These are phyloP conservation scores for Acestrorhynchus altus DNA, from an alignment of 2,797 vertebrate species.

Conservation along the genomic window DNA sequence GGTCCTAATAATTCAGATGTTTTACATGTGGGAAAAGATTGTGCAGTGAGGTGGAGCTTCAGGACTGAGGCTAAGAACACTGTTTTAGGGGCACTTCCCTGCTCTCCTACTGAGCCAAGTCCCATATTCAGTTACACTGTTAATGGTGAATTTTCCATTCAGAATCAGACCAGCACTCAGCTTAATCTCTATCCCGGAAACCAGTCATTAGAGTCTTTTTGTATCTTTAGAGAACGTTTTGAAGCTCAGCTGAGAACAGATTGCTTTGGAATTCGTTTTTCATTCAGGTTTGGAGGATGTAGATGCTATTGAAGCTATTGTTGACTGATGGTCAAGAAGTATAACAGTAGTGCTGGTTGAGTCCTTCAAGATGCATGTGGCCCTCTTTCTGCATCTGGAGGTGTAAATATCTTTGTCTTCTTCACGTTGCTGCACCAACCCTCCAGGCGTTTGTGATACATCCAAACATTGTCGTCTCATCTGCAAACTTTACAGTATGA, in stretches of 20 bases:
- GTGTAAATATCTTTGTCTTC: no score
- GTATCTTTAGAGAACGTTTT: not conserved
- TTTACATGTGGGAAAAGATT: not conserved
- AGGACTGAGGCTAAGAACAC: not conserved
- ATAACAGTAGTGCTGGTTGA: no score
- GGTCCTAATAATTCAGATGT: not conserved
- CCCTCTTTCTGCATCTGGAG: no score
- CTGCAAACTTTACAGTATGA: no score
- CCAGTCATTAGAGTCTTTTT: conserved; percentile 4
- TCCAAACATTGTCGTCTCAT: no score
- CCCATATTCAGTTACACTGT: conserved; percentile 14
- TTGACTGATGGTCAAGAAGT: not conserved
- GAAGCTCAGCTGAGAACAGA: not conserved
- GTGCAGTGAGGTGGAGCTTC: not conserved
- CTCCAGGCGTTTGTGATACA: no score
- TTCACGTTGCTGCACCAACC: no score
- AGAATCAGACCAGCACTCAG: not conserved
- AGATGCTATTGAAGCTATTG: no score
- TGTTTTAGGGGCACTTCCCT: not conserved
- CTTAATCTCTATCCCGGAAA: conserved; percentile 10
- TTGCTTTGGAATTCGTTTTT: not conserved
- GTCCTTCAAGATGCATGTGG: no score
- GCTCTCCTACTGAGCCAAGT: not conserved
- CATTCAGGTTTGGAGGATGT: not conserved
- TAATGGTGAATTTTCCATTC: conserved; percentile 13